These are phyloP conservation scores for Craseonycteris thonglongyai DNA, from an alignment of 2,113 vertebrate species.

Conservation along the genomic window DNA sequence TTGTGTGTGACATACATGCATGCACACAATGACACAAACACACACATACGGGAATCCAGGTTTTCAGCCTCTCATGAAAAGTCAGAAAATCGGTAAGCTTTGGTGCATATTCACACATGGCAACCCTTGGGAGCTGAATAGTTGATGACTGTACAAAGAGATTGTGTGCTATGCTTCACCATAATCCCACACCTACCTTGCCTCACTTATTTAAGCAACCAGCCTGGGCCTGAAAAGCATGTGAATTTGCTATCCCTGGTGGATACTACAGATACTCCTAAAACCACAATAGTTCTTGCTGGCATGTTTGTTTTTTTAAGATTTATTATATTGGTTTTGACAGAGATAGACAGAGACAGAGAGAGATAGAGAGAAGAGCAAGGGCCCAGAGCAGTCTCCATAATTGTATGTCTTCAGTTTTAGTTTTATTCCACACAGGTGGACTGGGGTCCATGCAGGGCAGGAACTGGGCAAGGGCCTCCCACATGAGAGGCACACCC, in stretches of 20 bases:
- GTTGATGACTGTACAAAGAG: neutral
- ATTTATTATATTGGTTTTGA: too few species aligned
- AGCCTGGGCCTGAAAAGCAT: neutral
- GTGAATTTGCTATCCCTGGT: neutral
- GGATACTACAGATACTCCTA: neutral
- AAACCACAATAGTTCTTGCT: neutral
- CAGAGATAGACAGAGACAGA: too few species aligned
- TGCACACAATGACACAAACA: neutral
- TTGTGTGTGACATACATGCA: too few species aligned
- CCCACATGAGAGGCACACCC: too few species aligned
- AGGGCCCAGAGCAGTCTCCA: too few species aligned
- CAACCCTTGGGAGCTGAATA: neutral
- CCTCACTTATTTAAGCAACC: neutral
- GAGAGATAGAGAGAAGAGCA: too few species aligned
- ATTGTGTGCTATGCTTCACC: neutral
- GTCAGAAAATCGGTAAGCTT: neutral
- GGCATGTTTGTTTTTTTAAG: too few species aligned
- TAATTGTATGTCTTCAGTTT: too few species aligned
- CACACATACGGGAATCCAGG: neutral
- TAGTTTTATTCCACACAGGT: too few species aligned
- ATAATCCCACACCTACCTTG: neutral
- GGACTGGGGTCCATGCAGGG: too few species aligned
- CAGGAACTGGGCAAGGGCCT: too few species aligned
- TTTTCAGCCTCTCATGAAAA: neutral
- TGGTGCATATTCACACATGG: neutral